Conservation (phyloP, 2,113 vertebrate genomes). For the Apaloderma vittatum region DNA sequence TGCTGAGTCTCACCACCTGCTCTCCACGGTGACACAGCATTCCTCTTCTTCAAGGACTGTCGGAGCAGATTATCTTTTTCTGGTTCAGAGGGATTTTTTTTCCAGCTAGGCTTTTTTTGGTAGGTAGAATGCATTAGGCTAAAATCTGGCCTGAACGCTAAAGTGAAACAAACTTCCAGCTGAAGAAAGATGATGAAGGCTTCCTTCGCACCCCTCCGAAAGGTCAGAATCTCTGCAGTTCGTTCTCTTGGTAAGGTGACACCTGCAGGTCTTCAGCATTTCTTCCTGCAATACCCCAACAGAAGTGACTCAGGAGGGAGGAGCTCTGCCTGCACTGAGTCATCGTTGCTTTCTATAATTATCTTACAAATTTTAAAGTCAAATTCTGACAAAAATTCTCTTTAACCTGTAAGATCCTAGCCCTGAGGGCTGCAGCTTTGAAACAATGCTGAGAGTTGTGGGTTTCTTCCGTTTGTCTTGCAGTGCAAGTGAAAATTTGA, state of each 20-base stretch:
- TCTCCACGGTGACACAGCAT: neutral
- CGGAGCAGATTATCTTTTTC: neutral
- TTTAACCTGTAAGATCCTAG: neutral
- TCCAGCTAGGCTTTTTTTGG: neutral
- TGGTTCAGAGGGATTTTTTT: neutral
- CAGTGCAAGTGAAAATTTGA: neutral
- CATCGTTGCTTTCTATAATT: constrained; percentile 12
- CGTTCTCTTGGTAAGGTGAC: neutral
- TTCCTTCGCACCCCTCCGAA: neutral
- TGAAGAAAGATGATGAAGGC: neutral
- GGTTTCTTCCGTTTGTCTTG: neutral
- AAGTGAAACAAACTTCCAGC: neutral
- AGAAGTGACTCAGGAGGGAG: constrained; percentile 29
- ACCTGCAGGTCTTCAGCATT: neutral
- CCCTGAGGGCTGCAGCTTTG: neutral
- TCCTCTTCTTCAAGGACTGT: neutral
- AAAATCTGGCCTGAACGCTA: neutral
- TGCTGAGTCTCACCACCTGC: neutral
- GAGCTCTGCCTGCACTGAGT: constrained; percentile 10
- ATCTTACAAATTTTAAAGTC: neutral
- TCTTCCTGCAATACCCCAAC: neutral
- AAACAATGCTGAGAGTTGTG: neutral
- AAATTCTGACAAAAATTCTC: constrained; percentile 26
- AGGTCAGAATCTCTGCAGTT: neutral
- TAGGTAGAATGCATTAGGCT: neutral